Conservation (phyloP, 2,113 vertebrate genomes). For the Microtus richardsoni region DNA sequence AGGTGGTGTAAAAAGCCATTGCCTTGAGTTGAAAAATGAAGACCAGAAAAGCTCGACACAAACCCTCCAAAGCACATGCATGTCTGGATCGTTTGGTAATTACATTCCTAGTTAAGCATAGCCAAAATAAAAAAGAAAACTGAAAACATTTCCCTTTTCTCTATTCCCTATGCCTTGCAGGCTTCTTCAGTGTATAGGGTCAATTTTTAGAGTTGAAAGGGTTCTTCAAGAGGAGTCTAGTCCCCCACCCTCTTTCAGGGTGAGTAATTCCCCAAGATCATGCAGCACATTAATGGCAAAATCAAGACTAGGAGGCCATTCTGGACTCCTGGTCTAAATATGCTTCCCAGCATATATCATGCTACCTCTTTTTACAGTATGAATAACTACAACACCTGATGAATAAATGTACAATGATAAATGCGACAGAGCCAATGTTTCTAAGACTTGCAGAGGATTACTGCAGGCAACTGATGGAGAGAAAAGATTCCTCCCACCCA, state of each 20-base stretch:
- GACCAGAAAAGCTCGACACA: slow-evolving; percentile 77
- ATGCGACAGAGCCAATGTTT: slow-evolving; percentile 77
- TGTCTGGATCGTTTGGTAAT: slow-evolving; percentile 77
- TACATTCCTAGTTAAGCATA: slow-evolving; percentile 79
- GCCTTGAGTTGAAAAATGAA: slow-evolving; percentile 79
- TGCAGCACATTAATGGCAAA: slow-evolving; percentile 77
- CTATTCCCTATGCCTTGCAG: slow-evolving; percentile 77
- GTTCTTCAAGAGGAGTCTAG: slow-evolving; percentile 64
- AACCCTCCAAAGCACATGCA: slow-evolving; percentile 81
- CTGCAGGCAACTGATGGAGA: slow-evolving; percentile 67
- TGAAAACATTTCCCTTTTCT: slow-evolving; percentile 77
- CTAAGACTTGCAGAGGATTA: slow-evolving; percentile 81
- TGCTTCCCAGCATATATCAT: slow-evolving; percentile 72
- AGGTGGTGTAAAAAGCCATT: slow-evolving; percentile 79
- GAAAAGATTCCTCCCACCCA: slow-evolving; percentile 53
- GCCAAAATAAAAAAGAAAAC: slow-evolving; percentile 72
- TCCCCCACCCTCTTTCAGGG: slow-evolving; percentile 59
- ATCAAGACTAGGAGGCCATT: slow-evolving; percentile 63
- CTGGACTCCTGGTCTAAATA: slow-evolving; percentile 57
- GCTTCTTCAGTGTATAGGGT: slow-evolving; percentile 75
- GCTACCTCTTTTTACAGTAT: slow-evolving; percentile 79
- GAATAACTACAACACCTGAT: slow-evolving; percentile 73
- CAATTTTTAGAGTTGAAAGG: slow-evolving; percentile 71
- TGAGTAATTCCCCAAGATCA: slow-evolving; percentile 70
- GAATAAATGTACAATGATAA: slow-evolving; percentile 72